Percentiles rank a stretch among this genome's conserved stretches.
These are phyloP conservation scores for Bergia puertoricense DNA, from an alignment of 92 coral and sea anemone species.

Conservation along the genomic window DNA sequence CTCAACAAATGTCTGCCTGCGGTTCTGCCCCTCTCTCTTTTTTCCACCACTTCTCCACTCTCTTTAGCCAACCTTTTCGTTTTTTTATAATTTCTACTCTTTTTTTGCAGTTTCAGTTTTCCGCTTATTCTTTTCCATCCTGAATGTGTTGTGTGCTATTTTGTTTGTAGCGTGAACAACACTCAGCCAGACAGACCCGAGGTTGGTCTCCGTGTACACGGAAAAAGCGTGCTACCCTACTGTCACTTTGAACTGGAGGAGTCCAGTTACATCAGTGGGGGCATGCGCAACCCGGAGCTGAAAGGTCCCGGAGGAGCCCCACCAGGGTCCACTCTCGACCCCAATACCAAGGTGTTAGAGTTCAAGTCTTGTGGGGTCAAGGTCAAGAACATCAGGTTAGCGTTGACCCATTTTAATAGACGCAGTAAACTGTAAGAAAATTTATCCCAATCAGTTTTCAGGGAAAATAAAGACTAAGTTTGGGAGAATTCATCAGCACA, in stretches of 20 bases:
- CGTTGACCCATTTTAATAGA: background rate
- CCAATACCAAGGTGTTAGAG: conserved; percentile 92
- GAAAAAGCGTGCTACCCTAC: conserved; percentile 91
- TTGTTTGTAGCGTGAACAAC: conserved; percentile 68
- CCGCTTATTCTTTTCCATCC: background rate
- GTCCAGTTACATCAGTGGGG: conserved; percentile 95
- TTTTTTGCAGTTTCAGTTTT: background rate
- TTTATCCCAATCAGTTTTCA: no score
- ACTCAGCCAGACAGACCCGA: conserved; percentile 68
- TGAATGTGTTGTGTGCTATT: background rate
- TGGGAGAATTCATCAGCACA: no score
- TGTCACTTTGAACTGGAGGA: conserved; percentile 97
- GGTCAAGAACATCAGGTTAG: conserved; percentile 85
- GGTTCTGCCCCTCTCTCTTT: no score
- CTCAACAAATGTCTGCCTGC: no score
- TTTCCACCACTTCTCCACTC: no score
- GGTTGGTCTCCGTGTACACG: conserved; percentile 69
- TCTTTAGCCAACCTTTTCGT: background rate
- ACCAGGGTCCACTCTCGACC: conserved; percentile 97
- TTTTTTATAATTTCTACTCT: background rate
- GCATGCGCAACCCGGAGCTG: conserved; percentile 95
- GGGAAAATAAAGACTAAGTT: no score
- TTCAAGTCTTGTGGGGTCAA: conserved; percentile 97
- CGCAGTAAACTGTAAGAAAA: no score
- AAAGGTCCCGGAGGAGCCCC: conserved; percentile 97